phyloP scores from a whole-genome alignment of 1,140 invertebrate genomes.

The Magallana angulata region DNA sequence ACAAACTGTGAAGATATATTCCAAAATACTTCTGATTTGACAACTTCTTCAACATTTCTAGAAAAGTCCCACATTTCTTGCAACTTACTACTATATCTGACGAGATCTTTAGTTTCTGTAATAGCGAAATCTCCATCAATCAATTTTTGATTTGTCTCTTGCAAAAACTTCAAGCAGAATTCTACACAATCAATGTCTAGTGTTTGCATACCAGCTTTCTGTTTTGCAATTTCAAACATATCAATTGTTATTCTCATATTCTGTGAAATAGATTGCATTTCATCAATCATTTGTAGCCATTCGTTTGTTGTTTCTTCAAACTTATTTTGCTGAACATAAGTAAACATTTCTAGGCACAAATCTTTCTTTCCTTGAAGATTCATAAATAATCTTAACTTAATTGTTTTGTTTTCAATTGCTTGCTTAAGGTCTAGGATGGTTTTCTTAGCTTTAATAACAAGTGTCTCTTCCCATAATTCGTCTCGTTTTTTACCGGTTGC shows the following conservation, averaged over 20 bases:
- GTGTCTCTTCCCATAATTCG: not conserved
- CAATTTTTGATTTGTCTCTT: not conserved
- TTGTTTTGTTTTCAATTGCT: not conserved
- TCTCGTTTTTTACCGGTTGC: slow-evolving; percentile 30
- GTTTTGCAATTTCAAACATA: not conserved
- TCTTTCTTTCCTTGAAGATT: not conserved
- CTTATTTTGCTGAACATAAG: no score
- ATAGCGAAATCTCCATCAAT: not conserved
- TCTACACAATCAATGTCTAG: not conserved
- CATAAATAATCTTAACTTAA: not conserved
- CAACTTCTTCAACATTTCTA: not conserved
- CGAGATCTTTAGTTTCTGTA: not conserved
- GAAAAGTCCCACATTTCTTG: not conserved
- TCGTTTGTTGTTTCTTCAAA: no score
- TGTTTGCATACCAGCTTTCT: not conserved
- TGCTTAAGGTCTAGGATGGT: not conserved
- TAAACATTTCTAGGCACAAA: not conserved
- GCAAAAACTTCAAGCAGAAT: not conserved
- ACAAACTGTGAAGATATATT: not conserved
- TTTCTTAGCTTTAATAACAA: not conserved
- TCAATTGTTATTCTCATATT: not conserved
- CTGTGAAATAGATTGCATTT: not conserved
- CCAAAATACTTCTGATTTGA: slow-evolving; percentile 24
- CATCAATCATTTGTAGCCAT: not conserved
- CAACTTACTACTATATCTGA: not conserved